phyloP scores from a whole-genome alignment of 2,113 vertebrate genomes.

The Rhadina sibilatrix region DNA sequence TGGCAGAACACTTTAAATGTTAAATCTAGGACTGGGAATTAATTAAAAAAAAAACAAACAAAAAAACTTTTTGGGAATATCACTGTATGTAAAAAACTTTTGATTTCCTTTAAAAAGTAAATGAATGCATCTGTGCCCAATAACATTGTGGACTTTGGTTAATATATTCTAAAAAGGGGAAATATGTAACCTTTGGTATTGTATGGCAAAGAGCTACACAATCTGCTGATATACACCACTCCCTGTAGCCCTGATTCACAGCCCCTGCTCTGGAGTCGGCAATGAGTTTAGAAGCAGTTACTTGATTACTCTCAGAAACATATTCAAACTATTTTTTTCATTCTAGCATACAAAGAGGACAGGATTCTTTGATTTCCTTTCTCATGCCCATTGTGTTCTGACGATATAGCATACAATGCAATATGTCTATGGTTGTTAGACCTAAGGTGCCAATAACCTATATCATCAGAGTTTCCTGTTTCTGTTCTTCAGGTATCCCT shows the following conservation, averaged over 20 bases:
- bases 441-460: neutral
- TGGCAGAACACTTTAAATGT: neutral
- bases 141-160: neutral
- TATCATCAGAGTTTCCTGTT: neutral
- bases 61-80: neutral
- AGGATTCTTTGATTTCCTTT: neutral
- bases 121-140: neutral
- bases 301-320: neutral
- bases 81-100: neutral
- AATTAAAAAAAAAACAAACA: neutral
- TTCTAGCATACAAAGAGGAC: neutral
- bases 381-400: neutral
- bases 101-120: neutral
- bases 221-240: neutral
- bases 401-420: neutral
- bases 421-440: neutral
- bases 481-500: neutral
- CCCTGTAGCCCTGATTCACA: neutral
- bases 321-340: neutral
- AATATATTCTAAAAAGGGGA: neutral
- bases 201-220: neutral
- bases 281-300: neutral
- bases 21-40: neutral
- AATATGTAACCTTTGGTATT: neutral
- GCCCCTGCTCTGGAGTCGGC: neutral